phyloP scores from a whole-genome alignment of 2,797 vertebrate species.

The Galagoides demidoff region DNA sequence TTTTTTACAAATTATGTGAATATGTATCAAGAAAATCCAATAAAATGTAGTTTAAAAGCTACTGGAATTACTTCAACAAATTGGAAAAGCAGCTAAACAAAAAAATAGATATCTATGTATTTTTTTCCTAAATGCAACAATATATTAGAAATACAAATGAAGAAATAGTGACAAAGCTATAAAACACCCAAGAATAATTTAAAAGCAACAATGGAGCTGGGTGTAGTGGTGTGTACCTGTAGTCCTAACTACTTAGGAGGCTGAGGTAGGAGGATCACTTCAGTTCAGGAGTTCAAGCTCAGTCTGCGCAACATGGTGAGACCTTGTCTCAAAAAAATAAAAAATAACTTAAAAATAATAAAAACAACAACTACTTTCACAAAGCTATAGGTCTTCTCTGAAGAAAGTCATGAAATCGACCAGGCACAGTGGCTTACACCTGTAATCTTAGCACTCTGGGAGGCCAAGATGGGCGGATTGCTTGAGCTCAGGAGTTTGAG shows the following conservation, averaged over 20 bases:
- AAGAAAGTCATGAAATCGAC: conserved; percentile 22
- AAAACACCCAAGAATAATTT: conserved; percentile 48
- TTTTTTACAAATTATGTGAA: conserved; percentile 36
- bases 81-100: conserved; percentile 3
- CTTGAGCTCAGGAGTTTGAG: too few species aligned
- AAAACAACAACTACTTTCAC: conserved; percentile 8
- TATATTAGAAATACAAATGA: conserved; percentile 53
- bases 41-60: conserved; percentile 42
- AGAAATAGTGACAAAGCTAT: not conserved
- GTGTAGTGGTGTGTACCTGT: not conserved
- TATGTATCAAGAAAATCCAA: conserved; percentile 24
- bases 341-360: not conserved
- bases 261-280: not conserved
- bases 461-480: too few species aligned
- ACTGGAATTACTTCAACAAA: conserved; percentile 26
- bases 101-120: not conserved
- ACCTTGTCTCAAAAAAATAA: not conserved
- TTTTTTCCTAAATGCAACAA: conserved; percentile 2
- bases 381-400: conserved; percentile 22
- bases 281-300: not conserved
- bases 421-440: too few species aligned
- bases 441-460: too few species aligned
- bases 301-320: not conserved
- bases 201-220: not conserved
- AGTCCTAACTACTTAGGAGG: not conserved